These are phyloP conservation scores for Globia sparganii DNA, from an alignment of 2,888 invertebrate species.

Conservation along the genomic window DNA sequence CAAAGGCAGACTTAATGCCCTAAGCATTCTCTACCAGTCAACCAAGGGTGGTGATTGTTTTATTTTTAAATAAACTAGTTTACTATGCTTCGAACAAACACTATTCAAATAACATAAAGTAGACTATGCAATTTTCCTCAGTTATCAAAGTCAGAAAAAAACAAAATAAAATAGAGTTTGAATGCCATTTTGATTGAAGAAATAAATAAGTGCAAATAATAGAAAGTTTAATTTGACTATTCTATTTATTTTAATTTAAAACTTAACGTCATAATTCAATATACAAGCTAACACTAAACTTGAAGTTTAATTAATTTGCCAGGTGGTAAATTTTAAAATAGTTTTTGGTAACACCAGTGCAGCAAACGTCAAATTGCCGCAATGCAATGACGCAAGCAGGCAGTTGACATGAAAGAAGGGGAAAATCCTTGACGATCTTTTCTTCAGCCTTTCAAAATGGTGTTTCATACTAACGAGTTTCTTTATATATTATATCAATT, in stretches of 20 bases:
- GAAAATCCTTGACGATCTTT: slow-evolving; percentile 86
- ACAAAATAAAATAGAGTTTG: fast-evolving
- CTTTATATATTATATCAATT: slow-evolving; percentile 82
- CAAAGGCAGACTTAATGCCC: no score
- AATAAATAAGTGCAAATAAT: no score
- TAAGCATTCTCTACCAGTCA: no score
- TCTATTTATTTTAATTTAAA: neutral
- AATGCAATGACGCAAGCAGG: slow-evolving; percentile 88
- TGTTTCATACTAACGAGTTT: slow-evolving; percentile 87
- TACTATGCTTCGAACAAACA: no score
- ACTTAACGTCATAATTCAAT: neutral
- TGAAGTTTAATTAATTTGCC: neutral
- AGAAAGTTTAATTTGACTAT: neutral
- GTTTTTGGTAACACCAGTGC: slow-evolving; percentile 56
- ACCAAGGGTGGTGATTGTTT: no score
- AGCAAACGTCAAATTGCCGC: slow-evolving; percentile 82
- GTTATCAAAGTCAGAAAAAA: no score
- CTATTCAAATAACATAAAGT: neutral
- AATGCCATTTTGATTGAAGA: neutral
- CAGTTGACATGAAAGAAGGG: slow-evolving; percentile 77
- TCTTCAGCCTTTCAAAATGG: slow-evolving; percentile 89
- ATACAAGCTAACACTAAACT: no score
- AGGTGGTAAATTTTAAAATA: neutral
- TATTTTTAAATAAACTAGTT: neutral
- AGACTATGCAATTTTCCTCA: neutral